Evolutionary conservation across 2,888 invertebrate genomes (phyloP).

Genomic region (Dolomedes plantarius): DNA sequence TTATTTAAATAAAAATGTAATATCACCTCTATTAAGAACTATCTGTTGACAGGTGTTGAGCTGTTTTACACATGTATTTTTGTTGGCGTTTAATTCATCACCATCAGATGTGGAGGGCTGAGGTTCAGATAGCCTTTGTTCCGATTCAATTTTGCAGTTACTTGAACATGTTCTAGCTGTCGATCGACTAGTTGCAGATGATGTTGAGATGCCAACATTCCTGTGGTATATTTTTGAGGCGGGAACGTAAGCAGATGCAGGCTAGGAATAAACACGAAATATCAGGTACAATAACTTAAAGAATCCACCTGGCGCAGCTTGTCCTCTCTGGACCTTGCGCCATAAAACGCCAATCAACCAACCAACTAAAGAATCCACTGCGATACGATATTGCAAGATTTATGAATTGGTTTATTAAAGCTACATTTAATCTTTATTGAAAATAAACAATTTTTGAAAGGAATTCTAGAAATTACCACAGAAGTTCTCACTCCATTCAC

Average conservation of each 20-base stretch:
- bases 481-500: conserved; percentile 36
- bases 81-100: conserved; percentile 23
- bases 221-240: conserved; percentile 75
- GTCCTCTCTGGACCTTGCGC: too few species aligned
- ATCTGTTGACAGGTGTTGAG: conserved; percentile 23
- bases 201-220: conserved; percentile 91
- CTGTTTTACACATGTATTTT: conserved; percentile 25
- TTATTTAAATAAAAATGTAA: too few species aligned
- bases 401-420: too few species aligned
- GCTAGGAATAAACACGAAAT: conserved; percentile 77
- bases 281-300: not conserved
- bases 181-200: conserved; percentile 94
- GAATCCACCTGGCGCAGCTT: too few species aligned
- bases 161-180: conserved; percentile 94
- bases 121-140: conserved; percentile 62
- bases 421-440: too few species aligned
- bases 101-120: conserved; percentile 35
- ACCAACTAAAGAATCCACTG: too few species aligned
- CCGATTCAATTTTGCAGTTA: conserved; percentile 83
- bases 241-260: conserved; percentile 87
- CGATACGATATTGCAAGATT: too few species aligned
- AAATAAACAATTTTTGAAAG: too few species aligned
- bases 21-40: conserved; percentile 12
- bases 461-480: conserved; percentile 21
- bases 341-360: too few species aligned